Evolutionary conservation across 2,113 vertebrate species (phyloP), one percentile per base, ranked within the genome.

Genomic region (Cebus imitator): DNA sequence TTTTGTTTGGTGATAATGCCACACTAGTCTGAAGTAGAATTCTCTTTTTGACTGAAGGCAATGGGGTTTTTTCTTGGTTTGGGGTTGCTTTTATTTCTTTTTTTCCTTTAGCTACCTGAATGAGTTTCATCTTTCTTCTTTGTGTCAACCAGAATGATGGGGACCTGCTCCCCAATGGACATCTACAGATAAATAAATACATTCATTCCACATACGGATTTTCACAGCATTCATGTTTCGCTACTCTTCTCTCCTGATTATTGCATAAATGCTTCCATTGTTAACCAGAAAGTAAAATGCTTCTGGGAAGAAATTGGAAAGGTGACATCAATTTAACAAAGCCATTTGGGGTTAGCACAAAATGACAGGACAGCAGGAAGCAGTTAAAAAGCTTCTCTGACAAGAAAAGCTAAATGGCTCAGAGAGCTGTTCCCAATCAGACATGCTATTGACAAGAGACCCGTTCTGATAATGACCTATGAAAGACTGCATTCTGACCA

Each of bases 331-430:
- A 96, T 98, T 98, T 98, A 98, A 98, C 2, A 0, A 73, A 96
- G 91, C 92, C 97, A 96, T 98, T 97, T 97, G 75, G 93, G 97
- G 96, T 97, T 98, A 97, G 97, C 35, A 87, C 95, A 97, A 98
- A 98, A 98, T 94, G 97, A 98, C 96, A 97, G 94, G 97, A 94
- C 98, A 95, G 96, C 97, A 91, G 98, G 98, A 98, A 98, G 97
- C 68, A 6, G 97, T 97, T 98, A 98, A 98, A 97, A 98, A 98
- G 96, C 96, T 97, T 98, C 97, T 75, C 57, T 93, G 90, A 97
- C 96, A 98, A 97, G 97, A 98, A 97, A 98, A 96, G 96, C 50
- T 79, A 91, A 97, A 91, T 96, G 97, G 98, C 98, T 98, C 94
- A 96, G 91, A 97, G 95, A 90, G 66, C 96, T 98, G 97, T 94